Percentiles rank a stretch among this genome's conserved stretches.
These are phyloP conservation scores for Sander vitreus DNA, from an alignment of 2,113 vertebrate genomes.

Conservation along the genomic window DNA sequence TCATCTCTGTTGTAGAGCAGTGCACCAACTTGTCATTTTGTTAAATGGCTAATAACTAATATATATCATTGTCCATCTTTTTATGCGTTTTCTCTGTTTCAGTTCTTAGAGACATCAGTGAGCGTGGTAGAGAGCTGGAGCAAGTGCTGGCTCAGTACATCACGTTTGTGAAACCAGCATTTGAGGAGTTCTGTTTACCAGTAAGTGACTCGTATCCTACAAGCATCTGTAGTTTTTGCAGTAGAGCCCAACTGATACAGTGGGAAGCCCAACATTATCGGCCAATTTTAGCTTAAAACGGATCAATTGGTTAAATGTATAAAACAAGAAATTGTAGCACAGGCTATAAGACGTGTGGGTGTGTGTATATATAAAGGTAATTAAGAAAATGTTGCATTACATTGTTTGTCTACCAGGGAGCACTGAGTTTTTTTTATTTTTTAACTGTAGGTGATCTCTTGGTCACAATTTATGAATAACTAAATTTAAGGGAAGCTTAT, in stretches of 20 bases:
- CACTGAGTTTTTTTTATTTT: not conserved
- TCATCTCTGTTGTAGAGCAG: too few species aligned
- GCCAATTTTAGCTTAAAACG: too few species aligned
- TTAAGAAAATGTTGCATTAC: not conserved
- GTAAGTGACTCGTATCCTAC: constrained; percentile 82
- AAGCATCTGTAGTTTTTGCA: not conserved
- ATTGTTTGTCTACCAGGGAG: not conserved
- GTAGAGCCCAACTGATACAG: not conserved
- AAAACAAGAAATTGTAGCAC: not conserved
- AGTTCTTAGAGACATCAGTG: constrained; percentile 96
- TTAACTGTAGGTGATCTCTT: too few species aligned
- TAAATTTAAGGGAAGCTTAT: not conserved
- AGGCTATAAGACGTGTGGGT: not conserved
- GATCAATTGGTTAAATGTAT: not conserved
- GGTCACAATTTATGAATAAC: not conserved
- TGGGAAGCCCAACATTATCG: not conserved
- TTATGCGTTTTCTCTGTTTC: constrained; percentile 27
- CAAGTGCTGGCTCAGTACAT: constrained; percentile 96
- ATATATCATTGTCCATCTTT: not conserved
- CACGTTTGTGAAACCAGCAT: constrained; percentile 97
- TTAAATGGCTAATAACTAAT: not conserved
- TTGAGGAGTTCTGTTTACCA: constrained; percentile 98
- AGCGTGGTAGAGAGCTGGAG: constrained; percentile 93
- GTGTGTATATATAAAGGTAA: too few species aligned
- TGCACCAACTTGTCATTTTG: not conserved